phyloP scores from a whole-genome alignment of 2,797 vertebrate genomes.

The Poliocrania exsul region DNA sequence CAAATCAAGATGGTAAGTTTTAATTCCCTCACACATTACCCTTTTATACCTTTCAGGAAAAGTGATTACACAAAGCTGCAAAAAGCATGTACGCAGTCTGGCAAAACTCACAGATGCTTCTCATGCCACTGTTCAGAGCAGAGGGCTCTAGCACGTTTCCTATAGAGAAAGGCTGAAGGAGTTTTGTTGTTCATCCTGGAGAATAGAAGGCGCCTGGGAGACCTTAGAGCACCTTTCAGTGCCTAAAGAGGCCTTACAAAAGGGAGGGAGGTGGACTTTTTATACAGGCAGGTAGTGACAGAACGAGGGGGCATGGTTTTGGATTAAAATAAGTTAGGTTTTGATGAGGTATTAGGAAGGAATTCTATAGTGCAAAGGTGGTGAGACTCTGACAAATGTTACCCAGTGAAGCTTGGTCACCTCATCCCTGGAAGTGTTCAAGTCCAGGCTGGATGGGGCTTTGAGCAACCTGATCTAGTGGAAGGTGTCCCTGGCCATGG shows the following conservation, averaged over 20 bases:
- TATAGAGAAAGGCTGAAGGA: not conserved
- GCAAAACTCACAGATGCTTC: not conserved
- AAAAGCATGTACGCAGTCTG: not conserved
- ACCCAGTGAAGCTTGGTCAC: not conserved
- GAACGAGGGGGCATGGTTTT: not conserved
- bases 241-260: rapidly evolving
- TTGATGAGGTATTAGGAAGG: not conserved
- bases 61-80: not conserved
- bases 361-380: not conserved
- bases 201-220: not conserved
- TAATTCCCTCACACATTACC: rapidly evolving
- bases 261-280: not conserved
- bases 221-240: not conserved
- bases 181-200: not conserved
- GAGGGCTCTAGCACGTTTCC: not conserved
- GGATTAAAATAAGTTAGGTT: not conserved
- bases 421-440: not conserved
- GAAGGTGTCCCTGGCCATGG: not conserved
- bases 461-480: not conserved
- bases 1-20: not conserved
- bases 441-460: not conserved
- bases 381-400: not conserved
- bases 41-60: not conserved
- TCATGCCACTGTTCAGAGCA: not conserved
- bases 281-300: not conserved